Percentiles rank a stretch among this genome's conserved stretches.
phyloP scores from a whole-genome alignment of 2,888 invertebrate genomes.

The Seladonia tumulorum region DNA sequence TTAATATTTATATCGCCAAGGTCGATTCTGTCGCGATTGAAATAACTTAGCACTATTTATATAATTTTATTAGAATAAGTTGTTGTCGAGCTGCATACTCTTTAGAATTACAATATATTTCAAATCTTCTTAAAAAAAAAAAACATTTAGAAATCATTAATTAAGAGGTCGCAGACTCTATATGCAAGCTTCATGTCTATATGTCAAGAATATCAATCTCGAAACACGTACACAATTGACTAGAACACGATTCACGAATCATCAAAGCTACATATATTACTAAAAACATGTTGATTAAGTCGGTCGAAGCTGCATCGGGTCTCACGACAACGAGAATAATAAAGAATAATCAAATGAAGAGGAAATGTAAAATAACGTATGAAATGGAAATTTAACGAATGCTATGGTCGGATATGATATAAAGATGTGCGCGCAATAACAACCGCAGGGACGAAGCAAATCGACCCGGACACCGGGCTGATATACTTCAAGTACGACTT shows the following conservation, averaged over 20 bases:
- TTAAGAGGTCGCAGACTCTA: not conserved
- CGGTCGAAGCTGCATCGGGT: not conserved
- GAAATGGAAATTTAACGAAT: not conserved
- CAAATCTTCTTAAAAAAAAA: not conserved
- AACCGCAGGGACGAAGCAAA: constrained; percentile 89
- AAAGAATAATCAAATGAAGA: not conserved
- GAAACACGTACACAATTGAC: not conserved
- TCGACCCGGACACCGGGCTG: constrained; percentile 90
- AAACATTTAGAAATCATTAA: not conserved
- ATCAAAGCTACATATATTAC: not conserved
- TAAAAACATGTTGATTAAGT: not conserved
- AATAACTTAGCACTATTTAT: not conserved
- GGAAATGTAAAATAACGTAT: not conserved
- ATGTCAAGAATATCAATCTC: not conserved
- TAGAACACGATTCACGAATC: not conserved
- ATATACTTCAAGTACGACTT: constrained; percentile 94
- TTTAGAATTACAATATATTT: not conserved
- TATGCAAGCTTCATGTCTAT: not conserved
- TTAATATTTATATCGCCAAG: not conserved
- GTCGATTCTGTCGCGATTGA: not conserved
- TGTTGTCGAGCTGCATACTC: not conserved
- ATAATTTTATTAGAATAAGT: not conserved
- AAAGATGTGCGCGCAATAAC: constrained; percentile 18
- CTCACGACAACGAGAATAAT: not conserved
- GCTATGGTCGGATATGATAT: not conserved